Evolutionary conservation across 1,140 invertebrate species (phyloP), one percentile per base, ranked within the genome.

Genomic region (Riptortus pedestris): DNA sequence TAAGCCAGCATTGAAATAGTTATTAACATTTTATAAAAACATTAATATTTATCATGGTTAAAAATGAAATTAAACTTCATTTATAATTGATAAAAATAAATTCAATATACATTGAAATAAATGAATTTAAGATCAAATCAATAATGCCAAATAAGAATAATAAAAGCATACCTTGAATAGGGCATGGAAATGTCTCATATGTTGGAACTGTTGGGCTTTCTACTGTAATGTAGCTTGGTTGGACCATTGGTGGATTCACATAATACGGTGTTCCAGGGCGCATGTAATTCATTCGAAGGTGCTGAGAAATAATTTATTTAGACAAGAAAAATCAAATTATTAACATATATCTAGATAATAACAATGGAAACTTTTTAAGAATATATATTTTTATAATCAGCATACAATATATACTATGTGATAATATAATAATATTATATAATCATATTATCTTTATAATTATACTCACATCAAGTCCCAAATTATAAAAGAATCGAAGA

Each of bases 401-500:
- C 5, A 7, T 4, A 55, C 26, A 5, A 7, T 60, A 60, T 18
- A 28, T n/a, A 27, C 1, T 59, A 31, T 2, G 2, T 60, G 33
- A 60, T 31, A 60, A 60, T 31, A 3, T 55, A 9, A 33, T 24
- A n/a, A n/a, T n/a, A n/a, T n/a, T n/a, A n/a, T n/a, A n/a, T n/a
- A n/a, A n/a, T n/a, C n/a, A n/a, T n/a, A n/a, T n/a, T n/a, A n/a
- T n/a, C n/a, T n/a, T n/a, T n/a, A n/a, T n/a, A n/a, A n/a, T 16
- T 16, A 1, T 52, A 68, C 67, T 68, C 45, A 68, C 67, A 65
- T 85, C 82, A 38, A 84, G 72, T 68, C 83, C 83, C 67, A 85
- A 72, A 72, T 85, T 86, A 73, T 80, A 85, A 71, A 81, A 86
- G 68, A 79, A 84, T 62, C 82, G 78, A 45, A 84, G 71, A 11